phyloP scores from a whole-genome alignment of 1,140 invertebrate species.

The Phenacoccus solenopsis region DNA sequence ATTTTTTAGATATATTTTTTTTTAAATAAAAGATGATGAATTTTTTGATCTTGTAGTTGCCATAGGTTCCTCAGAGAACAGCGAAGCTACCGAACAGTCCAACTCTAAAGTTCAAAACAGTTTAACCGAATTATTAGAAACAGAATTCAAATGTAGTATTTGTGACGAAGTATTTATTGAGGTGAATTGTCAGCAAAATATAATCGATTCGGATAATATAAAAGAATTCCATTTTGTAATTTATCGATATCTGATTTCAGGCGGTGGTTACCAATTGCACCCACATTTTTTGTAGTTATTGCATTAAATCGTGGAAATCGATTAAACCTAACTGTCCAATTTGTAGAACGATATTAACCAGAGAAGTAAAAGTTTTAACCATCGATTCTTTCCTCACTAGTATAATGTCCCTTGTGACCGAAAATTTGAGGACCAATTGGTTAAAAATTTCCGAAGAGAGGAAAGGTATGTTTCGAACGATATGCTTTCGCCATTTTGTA shows the following conservation, averaged over 20 bases:
- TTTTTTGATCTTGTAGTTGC: no score
- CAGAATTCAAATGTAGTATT: slow-evolving; percentile 4
- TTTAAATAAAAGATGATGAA: no score
- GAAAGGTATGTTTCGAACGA: background rate
- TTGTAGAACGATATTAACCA: background rate
- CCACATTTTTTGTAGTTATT: background rate
- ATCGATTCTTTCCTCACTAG: background rate
- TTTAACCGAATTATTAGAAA: background rate
- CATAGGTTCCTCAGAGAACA: no score
- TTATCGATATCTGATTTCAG: background rate
- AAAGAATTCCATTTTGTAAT: background rate
- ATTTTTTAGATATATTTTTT: no score
- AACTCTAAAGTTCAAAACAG: background rate
- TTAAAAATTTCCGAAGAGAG: background rate
- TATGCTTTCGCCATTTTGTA: no score
- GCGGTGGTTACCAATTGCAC: slow-evolving; percentile 3
- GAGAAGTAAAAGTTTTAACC: background rate
- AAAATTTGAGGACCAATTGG: background rate
- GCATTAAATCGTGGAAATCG: background rate
- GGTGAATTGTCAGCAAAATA: background rate
- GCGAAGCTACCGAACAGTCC: background rate
- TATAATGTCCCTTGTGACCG: background rate
- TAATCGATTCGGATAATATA: background rate
- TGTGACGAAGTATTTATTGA: slow-evolving; percentile 6
- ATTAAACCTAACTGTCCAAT: slow-evolving; percentile 6